These are phyloP conservation scores for Circaetus cinerascens DNA, from an alignment of 2,113 vertebrate species.

Conservation along the genomic window DNA sequence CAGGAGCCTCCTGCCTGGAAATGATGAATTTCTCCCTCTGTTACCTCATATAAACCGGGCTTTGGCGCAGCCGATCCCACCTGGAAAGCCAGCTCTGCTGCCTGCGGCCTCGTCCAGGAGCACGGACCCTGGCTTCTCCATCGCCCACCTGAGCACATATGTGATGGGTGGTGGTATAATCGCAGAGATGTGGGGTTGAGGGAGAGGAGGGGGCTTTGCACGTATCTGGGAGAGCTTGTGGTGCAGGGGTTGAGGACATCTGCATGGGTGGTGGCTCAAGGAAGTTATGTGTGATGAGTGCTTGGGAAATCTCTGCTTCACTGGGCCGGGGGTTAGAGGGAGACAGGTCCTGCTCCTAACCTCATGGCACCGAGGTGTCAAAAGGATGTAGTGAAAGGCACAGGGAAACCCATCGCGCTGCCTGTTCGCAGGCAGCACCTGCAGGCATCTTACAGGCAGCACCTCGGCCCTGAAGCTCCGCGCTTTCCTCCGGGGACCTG, in stretches of 20 bases:
- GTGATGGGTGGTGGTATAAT: neutral
- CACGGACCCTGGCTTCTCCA: fast-evolving
- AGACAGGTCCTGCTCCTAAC: neutral
- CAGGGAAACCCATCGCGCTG: fast-evolving
- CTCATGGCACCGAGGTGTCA: fast-evolving
- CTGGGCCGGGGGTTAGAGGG: neutral
- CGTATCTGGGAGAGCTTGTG: neutral
- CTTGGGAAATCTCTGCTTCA: neutral
- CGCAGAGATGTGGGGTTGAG: neutral
- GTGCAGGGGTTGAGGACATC: neutral
- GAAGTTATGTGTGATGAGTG: fast-evolving
- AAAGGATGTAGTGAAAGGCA: neutral
- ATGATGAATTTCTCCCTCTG: neutral
- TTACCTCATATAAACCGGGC: fast-evolving
- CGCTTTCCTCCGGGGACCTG: neutral
- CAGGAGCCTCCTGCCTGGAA: neutral
- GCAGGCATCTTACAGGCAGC: neutral
- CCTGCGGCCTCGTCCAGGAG: neutral
- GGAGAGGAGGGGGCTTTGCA: neutral
- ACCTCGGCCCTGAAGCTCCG: neutral
- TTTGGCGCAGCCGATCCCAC: neutral
- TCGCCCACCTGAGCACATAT: fast-evolving
- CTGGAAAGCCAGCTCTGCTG: neutral
- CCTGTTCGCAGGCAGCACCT: neutral
- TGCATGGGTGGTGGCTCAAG: neutral